phyloP scores from a whole-genome alignment of 1,140 invertebrate species.

The Homalodisca vitripennis region DNA sequence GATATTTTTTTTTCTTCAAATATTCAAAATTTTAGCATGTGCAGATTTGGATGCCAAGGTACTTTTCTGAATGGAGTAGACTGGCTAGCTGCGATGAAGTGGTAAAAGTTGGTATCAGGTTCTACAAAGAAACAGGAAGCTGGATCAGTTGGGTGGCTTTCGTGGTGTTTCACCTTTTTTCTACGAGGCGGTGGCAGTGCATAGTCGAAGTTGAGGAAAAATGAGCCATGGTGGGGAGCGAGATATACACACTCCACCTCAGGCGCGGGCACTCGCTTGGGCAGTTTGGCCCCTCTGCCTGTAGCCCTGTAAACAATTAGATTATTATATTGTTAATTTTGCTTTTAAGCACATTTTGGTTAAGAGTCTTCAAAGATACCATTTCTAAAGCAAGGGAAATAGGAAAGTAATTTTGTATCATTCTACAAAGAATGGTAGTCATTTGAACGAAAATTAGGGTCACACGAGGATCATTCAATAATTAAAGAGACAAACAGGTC shows the following conservation, averaged over 20 bases:
- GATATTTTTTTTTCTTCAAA: no score
- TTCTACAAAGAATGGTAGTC: no score
- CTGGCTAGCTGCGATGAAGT: neutral
- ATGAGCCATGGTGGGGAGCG: constrained; percentile 20
- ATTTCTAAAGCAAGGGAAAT: no score
- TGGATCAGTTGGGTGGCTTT: neutral
- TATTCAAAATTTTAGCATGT: constrained; percentile 52
- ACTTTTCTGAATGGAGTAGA: constrained; percentile 50
- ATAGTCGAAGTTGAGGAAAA: constrained; percentile 39
- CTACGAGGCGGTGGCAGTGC: constrained; percentile 41
- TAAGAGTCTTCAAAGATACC: no score
- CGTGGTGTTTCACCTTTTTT: constrained; percentile 34
- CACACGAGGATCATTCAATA: no score
- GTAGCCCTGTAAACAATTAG: constrained; percentile 23
- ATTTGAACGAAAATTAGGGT: no score
- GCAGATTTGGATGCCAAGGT: constrained; percentile 53
- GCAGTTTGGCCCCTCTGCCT: constrained; percentile 26
- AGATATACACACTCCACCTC: constrained; percentile 23
- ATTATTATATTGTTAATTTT: neutral
- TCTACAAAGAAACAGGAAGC: neutral
- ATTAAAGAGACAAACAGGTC: no score
- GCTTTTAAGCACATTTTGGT: no score
- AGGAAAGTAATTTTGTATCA: no score
- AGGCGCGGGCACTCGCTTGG: constrained; percentile 29
- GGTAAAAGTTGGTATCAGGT: constrained; percentile 4